Evolutionary conservation across 2,888 invertebrate species (phyloP), one percentile per base, ranked within the genome.

Genomic region (Thymelicus lineola): DNA sequence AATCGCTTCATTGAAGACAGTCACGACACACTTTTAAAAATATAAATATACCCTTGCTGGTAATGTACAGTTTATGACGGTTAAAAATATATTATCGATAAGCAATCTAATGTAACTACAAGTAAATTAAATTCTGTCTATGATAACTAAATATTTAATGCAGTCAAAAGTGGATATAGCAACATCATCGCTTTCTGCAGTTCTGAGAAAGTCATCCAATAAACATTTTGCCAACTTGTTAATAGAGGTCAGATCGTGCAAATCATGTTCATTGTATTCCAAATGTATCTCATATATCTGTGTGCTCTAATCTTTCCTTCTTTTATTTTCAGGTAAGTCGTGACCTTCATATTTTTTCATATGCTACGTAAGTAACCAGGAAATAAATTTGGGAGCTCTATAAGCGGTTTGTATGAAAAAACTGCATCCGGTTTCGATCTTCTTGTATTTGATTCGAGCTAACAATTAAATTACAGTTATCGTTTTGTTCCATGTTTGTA

Each of bases 241-340:
- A 46, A 57, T 57, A 63, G 48, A 63, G 48, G 63, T 63, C 63
- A 69, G 6, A 42, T 63, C 64, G 64, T 70, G 64, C 69, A 50
- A 50, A 70, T 59, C 42, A 42, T 63, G 36, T 28, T 58, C 69
- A 69, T 69, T 63, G 69, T 63, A 28, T 69, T 69, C 68, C 55
- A 10, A 63, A 63, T 58, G 55, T 46, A 38, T 46, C 46, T 58
- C 36, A 50, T n/a, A 63, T 63, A 14, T 62, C 57, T 62, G 10
- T 68, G 7, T 67, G 28, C 36, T 50, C 61, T 53, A 69, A 71
- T 71, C 42, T 36, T 68, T 74, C 46, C 74, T 60, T 71, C 66
- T 75, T 79, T 76, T 77, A 74, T 78, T 78, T 77, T 61, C 82
- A 84, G 85, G 86, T 85, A 85, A 85, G 85, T 86, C 68, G 63